phyloP scores from a whole-genome alignment of 2,888 invertebrate species.

The Ganaspis brasiliensis region DNA sequence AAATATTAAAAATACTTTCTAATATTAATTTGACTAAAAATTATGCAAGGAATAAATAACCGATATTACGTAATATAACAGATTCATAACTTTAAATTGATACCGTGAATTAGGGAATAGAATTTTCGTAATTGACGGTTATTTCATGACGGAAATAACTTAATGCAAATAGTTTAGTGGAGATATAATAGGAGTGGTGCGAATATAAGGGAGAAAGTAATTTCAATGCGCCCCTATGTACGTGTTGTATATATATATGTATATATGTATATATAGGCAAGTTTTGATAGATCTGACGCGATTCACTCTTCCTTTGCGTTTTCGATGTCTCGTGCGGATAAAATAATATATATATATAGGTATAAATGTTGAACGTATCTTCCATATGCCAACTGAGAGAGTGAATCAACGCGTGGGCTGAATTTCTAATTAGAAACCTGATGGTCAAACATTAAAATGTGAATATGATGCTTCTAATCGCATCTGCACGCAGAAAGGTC shows the following conservation, averaged over 20 bases:
- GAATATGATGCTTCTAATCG: constrained; percentile 6
- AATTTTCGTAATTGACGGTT: not conserved
- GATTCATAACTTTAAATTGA: not conserved
- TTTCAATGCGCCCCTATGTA: constrained; percentile 40
- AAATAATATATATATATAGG: no score
- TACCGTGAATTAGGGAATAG: not conserved
- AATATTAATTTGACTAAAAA: not conserved
- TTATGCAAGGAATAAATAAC: not conserved
- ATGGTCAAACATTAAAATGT: constrained; percentile 23
- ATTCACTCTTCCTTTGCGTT: constrained; percentile 21
- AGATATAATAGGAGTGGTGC: constrained; percentile 17
- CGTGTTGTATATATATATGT: no score
- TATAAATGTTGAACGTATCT: constrained; percentile 16
- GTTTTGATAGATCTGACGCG: constrained; percentile 29
- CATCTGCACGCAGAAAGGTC: constrained; percentile 4
- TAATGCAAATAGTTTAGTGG: constrained; percentile 19
- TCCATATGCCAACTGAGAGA: constrained; percentile 28
- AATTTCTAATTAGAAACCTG: constrained; percentile 31
- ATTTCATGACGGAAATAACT: constrained; percentile 3
- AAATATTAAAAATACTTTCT: no score
- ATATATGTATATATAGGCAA: not conserved
- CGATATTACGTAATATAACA: not conserved
- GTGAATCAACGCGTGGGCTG: constrained; percentile 37
- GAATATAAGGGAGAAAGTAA: constrained; percentile 13
- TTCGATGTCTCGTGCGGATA: constrained; percentile 37